Evolutionary conservation across 2,113 vertebrate species (phyloP), one percentile per base, ranked within the genome.

Genomic region (Mesocricetus auratus): DNA sequence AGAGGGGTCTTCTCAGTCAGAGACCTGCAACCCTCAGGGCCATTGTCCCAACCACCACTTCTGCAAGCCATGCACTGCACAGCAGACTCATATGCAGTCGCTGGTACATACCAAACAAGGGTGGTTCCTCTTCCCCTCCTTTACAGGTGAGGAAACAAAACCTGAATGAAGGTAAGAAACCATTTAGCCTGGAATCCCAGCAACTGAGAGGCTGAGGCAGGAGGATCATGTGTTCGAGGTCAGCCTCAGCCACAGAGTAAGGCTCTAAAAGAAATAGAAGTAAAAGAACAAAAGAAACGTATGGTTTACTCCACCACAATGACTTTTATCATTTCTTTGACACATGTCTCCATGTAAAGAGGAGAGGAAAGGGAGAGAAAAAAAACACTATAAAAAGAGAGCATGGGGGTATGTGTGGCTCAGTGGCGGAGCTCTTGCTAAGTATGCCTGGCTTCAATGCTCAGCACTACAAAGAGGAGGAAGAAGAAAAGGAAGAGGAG

Each of bases 61-160:
- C 10, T 24, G 60, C 45, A 53, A 16, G 21, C 21, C 11, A 0
- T 0, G 9, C 33, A 17, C 50, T 33, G 2, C 0, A 69, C 6
- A 1, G 66, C 31, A 56, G 39, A 2, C 3, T 16, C 79, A 36
- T 11, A 22, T 0, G 12, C 45, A 24, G 42, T 2, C 3, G 15
- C 68, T n/a, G 13, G 78, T 2, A 39, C 5, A 24, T n/a, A 24
- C 0, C 0, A n/a, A 1, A 33, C 29, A 9, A 31, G 17, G 24
- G 15, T 5, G 10, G 68, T 2, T 26, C 12, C 1, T 3, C 68
- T 3, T 31, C 81, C 24, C 13, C 62, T 39, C 13, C 74, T 88
- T 95, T 29, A 85, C 36, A 81, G 47, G 86, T 5, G 22, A 92
- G 58, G 60, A 86, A 66, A 82, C 85, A 9, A 50, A 91, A 50